Evolutionary conservation across 2,113 vertebrate species (phyloP), one percentile per base, ranked within the genome.

Genomic region (Channa argus): DNA sequence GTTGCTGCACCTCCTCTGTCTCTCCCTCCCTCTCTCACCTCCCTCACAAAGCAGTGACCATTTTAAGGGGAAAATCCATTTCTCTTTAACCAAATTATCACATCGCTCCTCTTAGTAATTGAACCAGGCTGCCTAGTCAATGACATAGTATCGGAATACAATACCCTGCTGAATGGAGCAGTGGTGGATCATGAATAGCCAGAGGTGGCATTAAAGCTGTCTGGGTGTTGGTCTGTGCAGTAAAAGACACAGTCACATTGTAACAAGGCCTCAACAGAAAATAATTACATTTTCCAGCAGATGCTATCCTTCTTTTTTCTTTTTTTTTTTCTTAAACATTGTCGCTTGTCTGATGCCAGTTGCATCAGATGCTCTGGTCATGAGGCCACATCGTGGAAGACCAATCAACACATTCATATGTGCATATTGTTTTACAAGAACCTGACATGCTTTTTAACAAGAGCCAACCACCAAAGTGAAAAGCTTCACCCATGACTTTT

Each of bases 31-130:
- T 13, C 4, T 39, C 24, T 51, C 44, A 13, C 46, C 39, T 55
- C 14, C 49, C 44, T 50, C 62, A n/a, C 49, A 46, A 24, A 74
- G 58, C 63, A 14, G 47, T 66, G 60, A 72, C 44, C 69, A 70
- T 79, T 88, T 80, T 64, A 85, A 72, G 50, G 50, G 24, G 52
- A 63, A 89, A 86, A 90, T 91, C 88, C 41, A 90, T 90, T 83
- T 79, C 76, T 86, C 82, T 85, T 84, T 73, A 71, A 63, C 52
- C 75, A 80, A 86, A 86, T 92, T 83, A 92, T 84, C 85, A 84
- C 80, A 65, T 75, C 4, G 68, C 72, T 47, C 80, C 69, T 79
- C 66, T 89, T 70, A 37, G 86, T 86, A 87, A 89, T 82, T 71
- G 85, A 83, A 67, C 54, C 38, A 2, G 33, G 69, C 63, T 66